phyloP scores from a whole-genome alignment of 2,797 vertebrate genomes.

The Rhinatrema bivittatum region DNA sequence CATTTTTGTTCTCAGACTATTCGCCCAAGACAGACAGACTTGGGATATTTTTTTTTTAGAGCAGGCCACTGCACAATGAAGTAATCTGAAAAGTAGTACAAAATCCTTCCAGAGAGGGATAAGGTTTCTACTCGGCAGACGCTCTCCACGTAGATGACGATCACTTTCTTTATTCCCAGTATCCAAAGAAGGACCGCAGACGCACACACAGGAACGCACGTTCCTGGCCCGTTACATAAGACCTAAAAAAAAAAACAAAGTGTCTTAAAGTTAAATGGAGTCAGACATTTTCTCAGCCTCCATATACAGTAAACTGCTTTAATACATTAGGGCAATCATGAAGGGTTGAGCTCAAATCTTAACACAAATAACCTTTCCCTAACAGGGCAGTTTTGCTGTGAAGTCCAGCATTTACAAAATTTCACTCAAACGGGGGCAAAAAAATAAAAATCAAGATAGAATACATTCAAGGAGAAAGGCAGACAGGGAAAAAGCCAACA shows the following conservation, averaged over 20 bases:
- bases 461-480: no score
- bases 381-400: no score
- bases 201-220: constrained; percentile 79
- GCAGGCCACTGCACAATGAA: constrained; percentile 91
- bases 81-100: constrained; percentile 77
- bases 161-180: constrained; percentile 77
- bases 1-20: constrained; percentile 59
- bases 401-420: no score
- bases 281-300: not conserved
- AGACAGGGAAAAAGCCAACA: no score
- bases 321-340: not conserved
- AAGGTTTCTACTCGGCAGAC: constrained; percentile 85
- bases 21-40: constrained; percentile 80
- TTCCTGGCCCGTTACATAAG: constrained; percentile 91
- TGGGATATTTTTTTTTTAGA: constrained; percentile 80
- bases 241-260: constrained; percentile 68
- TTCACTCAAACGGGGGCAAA: not conserved
- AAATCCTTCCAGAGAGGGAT: constrained; percentile 81
- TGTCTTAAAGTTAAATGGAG: constrained; percentile 5
- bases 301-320: not conserved
- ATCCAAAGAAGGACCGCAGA: constrained; percentile 79
- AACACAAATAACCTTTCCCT: no score
- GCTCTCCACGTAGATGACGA: constrained; percentile 86
- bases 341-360: no score
- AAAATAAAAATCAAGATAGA: accelerated